These are phyloP conservation scores for Asarcornis scutulata DNA, from an alignment of 2,113 vertebrate genomes.

Conservation along the genomic window DNA sequence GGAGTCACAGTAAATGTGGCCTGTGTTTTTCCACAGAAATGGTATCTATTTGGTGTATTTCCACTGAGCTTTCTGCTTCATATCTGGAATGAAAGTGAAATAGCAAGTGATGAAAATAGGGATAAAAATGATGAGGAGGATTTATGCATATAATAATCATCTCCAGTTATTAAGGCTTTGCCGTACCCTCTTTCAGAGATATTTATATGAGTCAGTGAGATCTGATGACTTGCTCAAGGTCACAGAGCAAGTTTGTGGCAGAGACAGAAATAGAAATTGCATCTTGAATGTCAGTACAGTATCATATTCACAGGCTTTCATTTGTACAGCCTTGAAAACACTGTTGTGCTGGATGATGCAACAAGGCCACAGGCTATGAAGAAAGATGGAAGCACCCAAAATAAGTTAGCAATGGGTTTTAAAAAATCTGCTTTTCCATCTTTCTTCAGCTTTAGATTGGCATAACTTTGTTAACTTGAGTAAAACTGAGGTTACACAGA, in stretches of 20 bases:
- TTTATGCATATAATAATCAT: not conserved
- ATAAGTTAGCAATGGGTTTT: not conserved
- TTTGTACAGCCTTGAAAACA: not conserved
- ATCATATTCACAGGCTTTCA: not conserved
- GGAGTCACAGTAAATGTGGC: not conserved
- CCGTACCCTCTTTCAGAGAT: not conserved
- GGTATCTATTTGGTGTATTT: not conserved
- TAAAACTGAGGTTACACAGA: not conserved
- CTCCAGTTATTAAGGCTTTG: constrained; percentile 57
- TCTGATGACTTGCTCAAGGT: constrained; percentile 46
- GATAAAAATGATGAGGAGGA: constrained; percentile 30
- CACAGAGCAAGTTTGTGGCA: constrained; percentile 9
- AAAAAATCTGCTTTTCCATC: not conserved
- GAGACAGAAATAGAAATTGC: constrained; percentile 16
- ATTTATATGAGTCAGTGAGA: not conserved
- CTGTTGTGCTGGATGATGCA: not conserved
- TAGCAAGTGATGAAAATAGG: constrained; percentile 13
- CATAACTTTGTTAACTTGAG: not conserved
- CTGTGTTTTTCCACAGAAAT: not conserved
- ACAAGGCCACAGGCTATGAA: not conserved
- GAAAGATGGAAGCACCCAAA: not conserved
- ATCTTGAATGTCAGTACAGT: not conserved
- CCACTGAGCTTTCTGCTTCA: not conserved
- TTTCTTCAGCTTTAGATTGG: not conserved
- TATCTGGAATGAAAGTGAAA: constrained; percentile 4